A percentile compares a stretch with the other conserved stretches of the same genome.
These are phyloP conservation scores for Phalanger gymnotis DNA, from an alignment of 2,797 vertebrate species.

Conservation along the genomic window DNA sequence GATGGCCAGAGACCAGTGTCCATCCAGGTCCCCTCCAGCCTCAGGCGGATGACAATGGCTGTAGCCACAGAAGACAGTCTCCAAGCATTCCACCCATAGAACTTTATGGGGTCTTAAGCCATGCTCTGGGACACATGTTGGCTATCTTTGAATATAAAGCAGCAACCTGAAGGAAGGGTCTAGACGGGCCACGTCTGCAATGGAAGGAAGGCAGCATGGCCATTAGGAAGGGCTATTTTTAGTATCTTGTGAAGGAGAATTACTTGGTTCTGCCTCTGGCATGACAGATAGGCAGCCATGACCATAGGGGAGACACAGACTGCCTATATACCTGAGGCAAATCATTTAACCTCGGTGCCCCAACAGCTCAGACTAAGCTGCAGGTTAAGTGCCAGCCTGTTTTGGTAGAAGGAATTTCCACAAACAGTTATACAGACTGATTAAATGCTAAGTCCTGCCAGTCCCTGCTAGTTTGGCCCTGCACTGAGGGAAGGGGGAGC, in stretches of 20 bases:
- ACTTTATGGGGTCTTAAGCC: background rate
- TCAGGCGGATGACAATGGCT: too few relatives aligned
- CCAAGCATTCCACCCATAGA: too few relatives aligned
- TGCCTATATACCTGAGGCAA: background rate
- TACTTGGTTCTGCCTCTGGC: background rate
- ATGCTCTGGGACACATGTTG: background rate
- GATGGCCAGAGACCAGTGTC: background rate
- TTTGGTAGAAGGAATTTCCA: background rate
- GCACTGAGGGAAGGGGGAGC: background rate
- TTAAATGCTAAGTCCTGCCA: background rate
- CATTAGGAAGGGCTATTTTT: background rate
- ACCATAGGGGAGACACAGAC: background rate
- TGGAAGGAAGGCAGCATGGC: background rate
- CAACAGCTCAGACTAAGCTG: background rate
- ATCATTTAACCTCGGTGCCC: background rate
- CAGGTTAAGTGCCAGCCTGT: background rate
- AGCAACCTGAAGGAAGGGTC: background rate
- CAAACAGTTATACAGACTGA: too few relatives aligned
- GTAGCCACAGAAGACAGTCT: background rate
- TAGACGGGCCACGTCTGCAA: background rate
- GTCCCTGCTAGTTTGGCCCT: background rate
- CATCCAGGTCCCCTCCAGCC: too few relatives aligned
- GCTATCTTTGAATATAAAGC: background rate
- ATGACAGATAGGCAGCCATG: background rate
- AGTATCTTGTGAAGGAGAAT: background rate